These are phyloP conservation scores for Periophthalmodon schlosseri DNA, from an alignment of 2,113 vertebrate genomes.

Conservation along the genomic window DNA sequence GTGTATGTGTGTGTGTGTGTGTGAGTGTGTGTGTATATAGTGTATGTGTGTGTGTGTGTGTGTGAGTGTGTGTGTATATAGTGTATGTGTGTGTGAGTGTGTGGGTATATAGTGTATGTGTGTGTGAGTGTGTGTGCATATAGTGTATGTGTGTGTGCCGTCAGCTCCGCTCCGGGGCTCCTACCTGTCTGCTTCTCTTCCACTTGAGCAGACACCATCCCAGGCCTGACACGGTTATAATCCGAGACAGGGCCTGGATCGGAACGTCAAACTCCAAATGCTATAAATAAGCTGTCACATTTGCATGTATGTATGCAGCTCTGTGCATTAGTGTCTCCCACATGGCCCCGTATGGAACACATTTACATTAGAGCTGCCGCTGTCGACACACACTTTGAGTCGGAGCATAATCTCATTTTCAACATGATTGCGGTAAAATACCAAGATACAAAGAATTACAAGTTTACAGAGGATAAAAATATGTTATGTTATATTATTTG, in stretches of 20 bases:
- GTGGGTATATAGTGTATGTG: background rate
- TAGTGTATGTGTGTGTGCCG: conserved; percentile 4
- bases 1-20: background rate
- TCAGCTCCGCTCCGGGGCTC: conserved; percentile 34
- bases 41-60: background rate
- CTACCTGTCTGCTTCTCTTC: conserved; percentile 51
- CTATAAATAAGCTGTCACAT: conserved; percentile 29
- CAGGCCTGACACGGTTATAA: conserved; percentile 38
- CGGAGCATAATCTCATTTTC: background rate
- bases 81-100: conserved; percentile 8
- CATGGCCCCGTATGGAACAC: conserved; percentile 19
- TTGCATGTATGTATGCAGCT: conserved; percentile 5
- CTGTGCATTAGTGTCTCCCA: background rate
- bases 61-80: no score
- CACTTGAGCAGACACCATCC: conserved; percentile 34
- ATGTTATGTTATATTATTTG: no score
- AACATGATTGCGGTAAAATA: background rate
- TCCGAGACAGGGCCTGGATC: conserved; percentile 26
- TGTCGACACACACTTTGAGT: background rate
- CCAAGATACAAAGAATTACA: no score
- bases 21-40: conserved; percentile 9
- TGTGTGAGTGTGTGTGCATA: conserved; percentile 11
- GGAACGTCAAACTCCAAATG: conserved; percentile 32
- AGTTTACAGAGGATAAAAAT: no score
- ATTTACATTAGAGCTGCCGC: conserved; percentile 25